Base-by-base conservation (phyloP, 2,797 vertebrate species). In the Decapterus maruadsi region DNA sequence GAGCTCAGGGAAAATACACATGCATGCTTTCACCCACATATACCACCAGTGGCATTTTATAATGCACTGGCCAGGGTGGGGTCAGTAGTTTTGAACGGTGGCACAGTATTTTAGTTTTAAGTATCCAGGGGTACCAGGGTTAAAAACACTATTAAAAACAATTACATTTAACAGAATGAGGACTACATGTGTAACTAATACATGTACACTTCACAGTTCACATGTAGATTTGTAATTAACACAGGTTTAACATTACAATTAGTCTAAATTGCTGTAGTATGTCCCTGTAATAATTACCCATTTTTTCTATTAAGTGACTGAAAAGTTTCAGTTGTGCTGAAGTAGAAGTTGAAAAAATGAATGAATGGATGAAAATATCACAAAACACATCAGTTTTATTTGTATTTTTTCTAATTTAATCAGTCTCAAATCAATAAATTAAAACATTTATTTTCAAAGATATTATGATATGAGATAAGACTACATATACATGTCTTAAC, bases 1-100 rank as follows among this genome's bases (percentile, higher is more conserved):
- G 87, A 91, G 87, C 82, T 86, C 75, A 77, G 90, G 88, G 80
- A 80, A 87, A 89, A 87, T 19, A 65, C 79, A 67, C 50, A 59
- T n/a, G 16, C 77, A 65, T 50, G 68, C 70, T 82, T 77, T 66
- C 80, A 63, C 80, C 77, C 87, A 70, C 83, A 83, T 76, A 68
- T 59, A 79, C 77, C 62, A 75, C 53, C 66, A 45, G 66, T 81
- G 82, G 78, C 57, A 86, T 90, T 76, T 87, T 82, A 77, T 73
- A 71, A 82, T 68, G 80, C 62, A 50, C 59, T 14, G 75, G 54
- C 38, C 48, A 68, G 84, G 86, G 87, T 71, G 77, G 79, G 88
- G 83, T 78, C 63, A 57, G 58, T 65, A 19, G 58, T 69, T 77
- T 75, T 65, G 63, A 72, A 77, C 5, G n/a, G 43, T 77, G 61